Evolutionary conservation across 2,113 vertebrate genomes (phyloP), one percentile per base, ranked within the genome.

Genomic region (Sceloporus tristichus): DNA sequence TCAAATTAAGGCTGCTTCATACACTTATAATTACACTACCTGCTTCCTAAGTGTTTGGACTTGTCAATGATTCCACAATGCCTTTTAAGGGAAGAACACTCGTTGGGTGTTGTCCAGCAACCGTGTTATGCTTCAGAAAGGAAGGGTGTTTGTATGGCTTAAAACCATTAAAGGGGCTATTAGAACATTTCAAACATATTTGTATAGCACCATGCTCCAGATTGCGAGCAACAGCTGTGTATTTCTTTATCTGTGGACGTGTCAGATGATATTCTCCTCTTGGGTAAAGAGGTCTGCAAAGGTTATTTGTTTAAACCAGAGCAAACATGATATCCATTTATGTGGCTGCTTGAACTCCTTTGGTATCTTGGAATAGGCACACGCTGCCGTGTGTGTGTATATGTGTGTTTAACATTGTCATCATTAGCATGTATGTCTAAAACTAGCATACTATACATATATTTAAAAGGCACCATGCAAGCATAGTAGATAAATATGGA

Each of bases 321-420:
- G 92, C 95, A 97, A 98, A 98, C 95, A 48, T 0, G 23, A 89
- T 81, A 92, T 95, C 97, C 96, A 96, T 97, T 96, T 76, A 96
- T 71, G 90, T 90, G 84, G 54, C 90, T 90, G 53, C 85, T 90
- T 91, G 94, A 94, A 70, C 91, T 97, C 92, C 79, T 88, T 87
- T 74, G 91, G 97, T 97, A 96, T 96, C 96, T 94, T 95, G 94
- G 96, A 96, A 94, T 95, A 96, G 92, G 95, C 97, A 97, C 96
- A 96, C 80, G 76, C 94, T 82, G 89, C 92, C 84, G 68, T 34
- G 13, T 62, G 59, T 62, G 59, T 62, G 59, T 62, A 13, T 3
- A 18, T 62, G 59, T 18, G 18, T 62, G 59, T 27, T 92, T 93
- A 34, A 38, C 19, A 59, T 56, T 10, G 88, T 92, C 82, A 95